Evolutionary conservation across 2,888 invertebrate species (phyloP), one percentile per base, ranked within the genome.

Genomic region (Odontocolon sp.): DNA sequence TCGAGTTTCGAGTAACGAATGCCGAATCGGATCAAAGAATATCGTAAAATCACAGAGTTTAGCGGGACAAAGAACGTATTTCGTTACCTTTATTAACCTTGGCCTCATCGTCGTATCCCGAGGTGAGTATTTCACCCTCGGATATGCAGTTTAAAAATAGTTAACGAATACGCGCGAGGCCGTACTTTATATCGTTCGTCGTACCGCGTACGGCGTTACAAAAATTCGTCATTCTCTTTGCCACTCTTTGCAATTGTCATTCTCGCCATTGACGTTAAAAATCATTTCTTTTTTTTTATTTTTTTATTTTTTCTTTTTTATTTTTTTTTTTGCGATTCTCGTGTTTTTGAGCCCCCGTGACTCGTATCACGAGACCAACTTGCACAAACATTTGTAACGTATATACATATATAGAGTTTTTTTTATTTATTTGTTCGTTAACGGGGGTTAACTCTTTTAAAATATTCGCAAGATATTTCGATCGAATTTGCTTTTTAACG

Each of bases 11-110:
- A 70, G 45, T 61, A 40, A 82, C 57, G 70, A 68, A 73, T 78
- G 72, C 33, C 50, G 63, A 72, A 68, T 77, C 64, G 42, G 67
- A 68, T 40, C 31, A 63, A 63, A 50, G 57, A 40, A 42, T 21
- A 50, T 50, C 47, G 11, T 33, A 56, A 75, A 74, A 67, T 70
- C 77, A 78, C 63, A 57, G 73, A 63, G 67, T 83, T 82, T 73
- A 80, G 61, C 80, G 81, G 84, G 85, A 89, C 87, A 88, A 89
- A 89, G 88, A 84, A 84, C 52, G 50, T 70, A 73, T 74, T 82
- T 84, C 83, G 80, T 83, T 85, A 85, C 82, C 85, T 86, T 86
- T 87, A 86, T 86, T 88, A 88, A 87, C 88, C 88, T 89, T 89
- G 89, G 88, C 86, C 83, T 80, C 86, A 61, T 84, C 86, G 85